These are phyloP conservation scores for Epinephelus fuscoguttatus DNA, from an alignment of 2,113 vertebrate species.

Conservation along the genomic window DNA sequence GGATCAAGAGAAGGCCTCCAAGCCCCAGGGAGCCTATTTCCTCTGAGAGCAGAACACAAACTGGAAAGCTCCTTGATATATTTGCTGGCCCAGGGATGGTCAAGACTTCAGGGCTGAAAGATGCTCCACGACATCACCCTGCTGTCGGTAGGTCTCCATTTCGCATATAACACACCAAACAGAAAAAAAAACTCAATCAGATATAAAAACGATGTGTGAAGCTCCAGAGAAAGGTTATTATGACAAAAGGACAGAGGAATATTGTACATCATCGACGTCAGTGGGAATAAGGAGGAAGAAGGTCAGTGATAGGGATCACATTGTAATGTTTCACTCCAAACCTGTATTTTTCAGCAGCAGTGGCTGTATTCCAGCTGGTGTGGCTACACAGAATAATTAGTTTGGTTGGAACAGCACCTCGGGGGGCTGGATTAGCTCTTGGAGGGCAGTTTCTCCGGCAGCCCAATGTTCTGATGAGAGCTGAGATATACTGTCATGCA, in stretches of 20 bases:
- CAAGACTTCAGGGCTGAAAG: constrained; percentile 66
- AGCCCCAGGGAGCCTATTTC: constrained; percentile 78
- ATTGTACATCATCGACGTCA: constrained; percentile 20
- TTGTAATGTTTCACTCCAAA: constrained; percentile 52
- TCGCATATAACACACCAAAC: constrained; percentile 17
- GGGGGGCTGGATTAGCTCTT: constrained; percentile 77
- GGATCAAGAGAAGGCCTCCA: constrained; percentile 79
- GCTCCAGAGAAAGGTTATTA: constrained; percentile 28
- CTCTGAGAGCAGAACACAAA: constrained; percentile 77
- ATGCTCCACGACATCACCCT: constrained; percentile 62
- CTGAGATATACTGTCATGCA: constrained; percentile 74
- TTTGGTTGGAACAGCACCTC: constrained; percentile 76
- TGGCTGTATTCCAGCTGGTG: constrained; percentile 73
- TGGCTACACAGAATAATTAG: constrained; percentile 80
- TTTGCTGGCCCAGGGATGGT: constrained; percentile 72
- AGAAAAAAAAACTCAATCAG: constrained; percentile 27
- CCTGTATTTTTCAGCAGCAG: constrained; percentile 60
- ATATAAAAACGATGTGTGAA: constrained; percentile 4
- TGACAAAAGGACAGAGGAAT: constrained; percentile 9
- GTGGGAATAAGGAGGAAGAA: constrained; percentile 37
- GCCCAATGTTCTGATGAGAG: constrained; percentile 75
- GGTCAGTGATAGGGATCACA: constrained; percentile 56
- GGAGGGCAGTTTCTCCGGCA: constrained; percentile 76
- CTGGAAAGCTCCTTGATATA: constrained; percentile 74
- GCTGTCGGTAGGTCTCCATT: constrained; percentile 44